These are phyloP conservation scores for Ophion ventricosus DNA, from an alignment of 2,888 invertebrate species.

Conservation along the genomic window DNA sequence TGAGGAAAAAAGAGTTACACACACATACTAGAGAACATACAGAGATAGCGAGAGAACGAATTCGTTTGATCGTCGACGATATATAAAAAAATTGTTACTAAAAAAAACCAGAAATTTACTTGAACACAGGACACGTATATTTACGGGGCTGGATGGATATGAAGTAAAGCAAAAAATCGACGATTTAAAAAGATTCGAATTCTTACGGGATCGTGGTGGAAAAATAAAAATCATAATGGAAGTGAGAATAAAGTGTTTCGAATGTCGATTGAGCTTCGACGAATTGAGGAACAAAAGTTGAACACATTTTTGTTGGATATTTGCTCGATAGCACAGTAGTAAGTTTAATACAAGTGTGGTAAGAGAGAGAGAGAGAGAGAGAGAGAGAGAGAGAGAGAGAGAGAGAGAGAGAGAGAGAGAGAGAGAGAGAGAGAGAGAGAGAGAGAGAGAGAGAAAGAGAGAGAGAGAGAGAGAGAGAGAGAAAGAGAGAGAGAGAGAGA, in stretches of 20 bases:
- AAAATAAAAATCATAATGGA: neutral
- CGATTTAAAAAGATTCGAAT: neutral
- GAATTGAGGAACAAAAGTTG: neutral
- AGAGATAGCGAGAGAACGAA: slow-evolving; percentile 74
- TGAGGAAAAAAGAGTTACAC: slow-evolving; percentile 83
- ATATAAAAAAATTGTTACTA: slow-evolving; percentile 62
- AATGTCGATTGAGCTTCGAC: neutral
- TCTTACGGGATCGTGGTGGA: neutral
- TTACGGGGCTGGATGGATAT: slow-evolving; percentile 21
- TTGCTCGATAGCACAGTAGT: slow-evolving; percentile 31
- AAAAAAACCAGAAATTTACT: slow-evolving; percentile 44
- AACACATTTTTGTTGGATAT: neutral
- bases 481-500: too few relatives aligned
- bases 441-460: too few relatives aligned
- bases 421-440: slow-evolving; percentile 60
- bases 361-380: slow-evolving; percentile 60
- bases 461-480: too few relatives aligned
- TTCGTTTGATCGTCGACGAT: slow-evolving; percentile 62
- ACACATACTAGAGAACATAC: slow-evolving; percentile 78
- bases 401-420: slow-evolving; percentile 59
- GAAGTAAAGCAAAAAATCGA: neutral
- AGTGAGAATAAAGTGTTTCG: neutral
- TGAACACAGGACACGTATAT: slow-evolving; percentile 2
- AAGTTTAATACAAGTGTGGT: slow-evolving; percentile 7
- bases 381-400: slow-evolving; percentile 61